A percentile compares a stretch with the other conserved stretches of the same genome.
Evolutionary conservation across 2,113 vertebrate genomes (phyloP).

Genomic region (Zosterops borbonicus): DNA sequence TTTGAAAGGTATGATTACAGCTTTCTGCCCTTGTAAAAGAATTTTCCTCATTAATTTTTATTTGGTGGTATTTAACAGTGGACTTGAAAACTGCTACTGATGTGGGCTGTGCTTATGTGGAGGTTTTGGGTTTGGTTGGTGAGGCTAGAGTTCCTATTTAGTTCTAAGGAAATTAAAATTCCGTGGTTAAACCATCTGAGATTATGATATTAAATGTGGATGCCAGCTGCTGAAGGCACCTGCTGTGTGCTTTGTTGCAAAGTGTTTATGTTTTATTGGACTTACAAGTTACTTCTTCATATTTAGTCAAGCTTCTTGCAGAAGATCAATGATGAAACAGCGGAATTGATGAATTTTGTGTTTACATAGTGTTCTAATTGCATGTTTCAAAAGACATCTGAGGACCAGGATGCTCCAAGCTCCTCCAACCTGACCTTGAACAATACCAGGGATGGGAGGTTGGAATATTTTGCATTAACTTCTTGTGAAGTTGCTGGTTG

Average conservation of each 20-base stretch:
- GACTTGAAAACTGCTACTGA: fast-evolving
- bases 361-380: background rate
- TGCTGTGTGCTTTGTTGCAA: background rate
- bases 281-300: background rate
- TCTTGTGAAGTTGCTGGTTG: background rate
- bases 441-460: too few species aligned
- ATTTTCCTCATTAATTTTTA: background rate
- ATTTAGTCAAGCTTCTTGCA: background rate
- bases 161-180: background rate
- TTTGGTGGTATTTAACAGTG: background rate
- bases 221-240: background rate
- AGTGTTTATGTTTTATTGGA: background rate
- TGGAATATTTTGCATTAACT: background rate
- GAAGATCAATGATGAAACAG: background rate
- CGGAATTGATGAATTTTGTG: background rate
- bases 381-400: background rate
- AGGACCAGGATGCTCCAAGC: background rate
- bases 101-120: background rate
- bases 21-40: background rate
- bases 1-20: background rate
- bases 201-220: background rate
- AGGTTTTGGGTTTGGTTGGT: background rate
- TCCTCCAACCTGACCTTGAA: background rate
- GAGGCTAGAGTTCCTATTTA: background rate
- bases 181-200: background rate